These are phyloP conservation scores for Montipora capitata DNA, from an alignment of 92 coral and sea anemone genomes.

Conservation along the genomic window DNA sequence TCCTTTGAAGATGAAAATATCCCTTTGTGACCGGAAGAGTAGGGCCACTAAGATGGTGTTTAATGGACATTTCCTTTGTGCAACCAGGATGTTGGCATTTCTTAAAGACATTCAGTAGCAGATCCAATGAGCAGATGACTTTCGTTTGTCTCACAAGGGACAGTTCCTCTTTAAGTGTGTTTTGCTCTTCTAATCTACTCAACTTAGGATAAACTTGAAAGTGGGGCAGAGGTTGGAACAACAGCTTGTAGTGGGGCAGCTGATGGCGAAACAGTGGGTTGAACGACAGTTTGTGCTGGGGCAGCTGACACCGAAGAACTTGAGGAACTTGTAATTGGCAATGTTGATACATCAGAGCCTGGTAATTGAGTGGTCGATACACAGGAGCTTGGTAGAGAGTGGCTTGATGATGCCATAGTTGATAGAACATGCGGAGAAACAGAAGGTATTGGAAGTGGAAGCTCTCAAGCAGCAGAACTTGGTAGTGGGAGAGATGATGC, in stretches of 20 bases:
- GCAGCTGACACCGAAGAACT: slow-evolving; percentile 11
- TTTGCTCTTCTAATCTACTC: slow-evolving; percentile 7
- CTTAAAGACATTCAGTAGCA: slow-evolving; percentile 1
- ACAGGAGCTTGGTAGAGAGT: slow-evolving; percentile 9
- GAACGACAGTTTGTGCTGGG: slow-evolving; percentile 6
- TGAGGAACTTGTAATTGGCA: slow-evolving; percentile 4
- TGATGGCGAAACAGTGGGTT: not conserved
- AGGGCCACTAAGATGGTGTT: slow-evolving; percentile 39
- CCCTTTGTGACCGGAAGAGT: slow-evolving; percentile 44
- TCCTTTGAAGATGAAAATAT: slow-evolving; percentile 43
- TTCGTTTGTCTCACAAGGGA: slow-evolving; percentile 8
- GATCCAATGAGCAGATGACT: slow-evolving; percentile 12
- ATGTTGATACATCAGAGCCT: not conserved
- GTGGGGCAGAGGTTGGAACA: slow-evolving; percentile 1
- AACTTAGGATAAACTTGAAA: slow-evolving; percentile 1
- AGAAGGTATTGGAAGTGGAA: slow-evolving; percentile 2
- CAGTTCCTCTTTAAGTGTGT: not conserved
- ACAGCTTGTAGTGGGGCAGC: slow-evolving; percentile 1
- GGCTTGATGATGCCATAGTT: slow-evolving; percentile 8
- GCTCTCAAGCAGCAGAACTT: slow-evolving; percentile 1
- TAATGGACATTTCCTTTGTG: not conserved
- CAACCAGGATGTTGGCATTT: slow-evolving; percentile 36
- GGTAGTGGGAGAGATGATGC: slow-evolving; percentile 10
- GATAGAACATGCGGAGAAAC: slow-evolving; percentile 1
- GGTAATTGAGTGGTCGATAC: not conserved